A percentile compares a stretch with the other conserved stretches of the same genome.
These are phyloP conservation scores for Panthera leo DNA, from an alignment of 2,113 vertebrate species.

Conservation along the genomic window DNA sequence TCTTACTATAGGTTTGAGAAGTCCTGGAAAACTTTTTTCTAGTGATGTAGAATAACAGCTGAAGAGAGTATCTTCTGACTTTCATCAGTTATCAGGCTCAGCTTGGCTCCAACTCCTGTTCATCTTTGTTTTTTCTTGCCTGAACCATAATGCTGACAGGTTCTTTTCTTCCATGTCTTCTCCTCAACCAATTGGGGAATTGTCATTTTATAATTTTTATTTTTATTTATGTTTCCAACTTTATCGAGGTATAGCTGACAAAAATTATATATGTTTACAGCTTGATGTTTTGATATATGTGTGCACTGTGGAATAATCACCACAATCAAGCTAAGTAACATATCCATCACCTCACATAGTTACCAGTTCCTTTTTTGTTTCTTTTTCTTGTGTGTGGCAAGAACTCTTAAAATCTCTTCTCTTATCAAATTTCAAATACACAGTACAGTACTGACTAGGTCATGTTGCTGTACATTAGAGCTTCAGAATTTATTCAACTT, in stretches of 20 bases:
- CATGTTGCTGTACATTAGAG: neutral
- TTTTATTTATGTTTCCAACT: neutral
- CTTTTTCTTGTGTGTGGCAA: neutral
- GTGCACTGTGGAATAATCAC: neutral
- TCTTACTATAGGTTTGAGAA: neutral
- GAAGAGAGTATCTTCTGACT: neutral
- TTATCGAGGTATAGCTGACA: neutral
- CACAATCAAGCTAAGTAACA: neutral
- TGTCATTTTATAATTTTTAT: neutral
- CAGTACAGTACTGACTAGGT: neutral
- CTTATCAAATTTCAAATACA: neutral
- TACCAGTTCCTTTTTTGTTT: neutral
- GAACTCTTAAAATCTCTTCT: neutral
- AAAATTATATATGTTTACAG: neutral
- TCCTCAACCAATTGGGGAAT: neutral
- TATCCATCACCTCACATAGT: neutral
- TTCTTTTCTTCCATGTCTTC: neutral
- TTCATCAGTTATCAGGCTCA: neutral
- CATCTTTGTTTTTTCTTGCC: neutral
- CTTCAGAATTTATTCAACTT: neutral
- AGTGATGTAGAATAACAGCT: neutral
- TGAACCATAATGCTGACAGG: neutral
- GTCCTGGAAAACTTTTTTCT: neutral
- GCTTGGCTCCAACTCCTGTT: neutral
- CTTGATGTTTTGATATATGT: neutral